Percentiles rank a stretch among this genome's conserved stretches.
phyloP scores from a whole-genome alignment of 2,113 vertebrate genomes.

The Formicarius rufipectus region DNA sequence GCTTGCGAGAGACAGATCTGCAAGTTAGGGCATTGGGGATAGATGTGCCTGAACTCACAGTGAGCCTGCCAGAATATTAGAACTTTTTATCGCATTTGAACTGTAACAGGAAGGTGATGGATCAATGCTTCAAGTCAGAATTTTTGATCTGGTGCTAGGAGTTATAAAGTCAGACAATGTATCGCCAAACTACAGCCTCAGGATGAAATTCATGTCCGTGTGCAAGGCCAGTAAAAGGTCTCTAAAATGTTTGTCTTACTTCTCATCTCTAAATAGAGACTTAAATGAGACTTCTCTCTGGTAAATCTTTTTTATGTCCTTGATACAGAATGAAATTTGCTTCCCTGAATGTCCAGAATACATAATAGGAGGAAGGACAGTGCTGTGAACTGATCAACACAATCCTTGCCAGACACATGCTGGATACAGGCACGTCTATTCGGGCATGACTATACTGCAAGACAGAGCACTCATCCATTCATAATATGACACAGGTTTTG shows the following conservation, averaged over 20 bases:
- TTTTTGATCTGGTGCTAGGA: background rate
- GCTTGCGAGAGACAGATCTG: background rate
- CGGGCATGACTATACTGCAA: background rate
- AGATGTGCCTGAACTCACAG: background rate
- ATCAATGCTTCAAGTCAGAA: background rate
- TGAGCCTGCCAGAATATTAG: background rate
- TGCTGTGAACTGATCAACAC: background rate
- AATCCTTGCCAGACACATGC: accelerated
- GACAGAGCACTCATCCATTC: background rate
- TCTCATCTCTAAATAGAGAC: background rate
- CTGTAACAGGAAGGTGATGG: background rate
- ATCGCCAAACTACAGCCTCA: background rate
- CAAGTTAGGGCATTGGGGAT: background rate
- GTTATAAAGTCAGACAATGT: background rate
- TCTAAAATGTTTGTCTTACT: background rate
- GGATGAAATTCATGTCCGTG: background rate
- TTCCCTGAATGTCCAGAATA: background rate
- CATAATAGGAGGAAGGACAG: background rate
- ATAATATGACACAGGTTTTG: background rate
- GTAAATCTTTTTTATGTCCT: background rate
- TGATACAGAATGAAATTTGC: background rate
- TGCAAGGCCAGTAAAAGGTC: background rate
- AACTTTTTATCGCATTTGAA: background rate
- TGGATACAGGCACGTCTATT: background rate
- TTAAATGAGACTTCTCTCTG: background rate